These are phyloP conservation scores for Danaus melanippus DNA, from an alignment of 1,140 invertebrate genomes.

Conservation along the genomic window DNA sequence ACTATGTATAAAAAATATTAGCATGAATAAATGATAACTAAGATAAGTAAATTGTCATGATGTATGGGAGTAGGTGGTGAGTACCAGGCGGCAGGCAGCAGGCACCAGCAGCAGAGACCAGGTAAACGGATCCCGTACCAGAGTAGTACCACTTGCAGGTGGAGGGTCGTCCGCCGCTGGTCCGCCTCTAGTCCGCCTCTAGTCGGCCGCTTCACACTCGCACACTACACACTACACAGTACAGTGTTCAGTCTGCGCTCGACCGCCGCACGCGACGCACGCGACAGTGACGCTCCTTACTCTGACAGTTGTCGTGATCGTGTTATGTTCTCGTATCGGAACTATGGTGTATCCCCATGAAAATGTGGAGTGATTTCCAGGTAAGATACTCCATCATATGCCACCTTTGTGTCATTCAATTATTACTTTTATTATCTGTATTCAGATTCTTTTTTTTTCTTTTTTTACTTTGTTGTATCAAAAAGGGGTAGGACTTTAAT, in stretches of 20 bases:
- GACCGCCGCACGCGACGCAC: slow-evolving; percentile 44
- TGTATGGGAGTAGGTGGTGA: no score
- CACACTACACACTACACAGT: no score
- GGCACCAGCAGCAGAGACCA: slow-evolving; percentile 29
- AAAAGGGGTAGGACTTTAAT: slow-evolving; percentile 5
- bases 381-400: slow-evolving; percentile 30
- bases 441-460: slow-evolving; percentile 1
- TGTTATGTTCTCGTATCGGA: slow-evolving; percentile 69
- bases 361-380: slow-evolving; percentile 72
- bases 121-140: slow-evolving; percentile 29
- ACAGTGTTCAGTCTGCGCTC: slow-evolving; percentile 50
- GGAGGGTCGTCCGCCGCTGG: neutral
- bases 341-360: slow-evolving; percentile 71
- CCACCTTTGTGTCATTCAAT: neutral
- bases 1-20: no score
- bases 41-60: no score
- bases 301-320: slow-evolving; percentile 70
- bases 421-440: neutral
- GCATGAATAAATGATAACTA: no score
- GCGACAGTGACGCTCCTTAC: slow-evolving; percentile 61
- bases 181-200: slow-evolving; percentile 20
- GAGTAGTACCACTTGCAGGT: no score
- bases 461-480: neutral
- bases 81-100: slow-evolving; percentile 10
- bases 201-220: no score